Percentiles rank a stretch among this genome's conserved stretches.
Conservation (phyloP, 2,113 vertebrate genomes). For the Nyctereutes procyonoides region DNA sequence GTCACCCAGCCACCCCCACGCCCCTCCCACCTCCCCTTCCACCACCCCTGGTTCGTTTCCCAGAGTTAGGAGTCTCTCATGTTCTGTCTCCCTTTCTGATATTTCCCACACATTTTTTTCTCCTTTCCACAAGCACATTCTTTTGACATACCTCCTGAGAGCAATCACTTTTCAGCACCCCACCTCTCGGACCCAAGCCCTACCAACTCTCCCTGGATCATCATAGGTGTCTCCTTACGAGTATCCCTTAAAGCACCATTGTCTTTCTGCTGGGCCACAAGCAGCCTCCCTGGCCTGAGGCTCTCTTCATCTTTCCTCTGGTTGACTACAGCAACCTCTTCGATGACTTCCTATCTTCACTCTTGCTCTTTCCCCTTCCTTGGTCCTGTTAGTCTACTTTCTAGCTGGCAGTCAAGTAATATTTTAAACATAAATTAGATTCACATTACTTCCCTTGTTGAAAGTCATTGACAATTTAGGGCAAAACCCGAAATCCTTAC, state of each 20-base stretch:
- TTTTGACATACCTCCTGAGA: neutral
- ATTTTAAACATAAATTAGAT: slow-evolving; percentile 24
- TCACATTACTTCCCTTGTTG: neutral
- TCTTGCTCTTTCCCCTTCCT: neutral
- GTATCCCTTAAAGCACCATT: neutral
- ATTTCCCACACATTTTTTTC: no score
- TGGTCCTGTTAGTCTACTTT: neutral
- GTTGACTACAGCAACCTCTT: neutral
- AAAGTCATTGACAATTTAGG: slow-evolving; percentile 28
- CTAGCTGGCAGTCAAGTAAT: neutral
- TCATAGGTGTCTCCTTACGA: neutral
- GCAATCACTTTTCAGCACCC: neutral
- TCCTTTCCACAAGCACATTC: neutral
- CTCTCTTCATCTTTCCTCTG: neutral
- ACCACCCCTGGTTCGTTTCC: no score
- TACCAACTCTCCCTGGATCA: no score
- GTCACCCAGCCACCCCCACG: no score
- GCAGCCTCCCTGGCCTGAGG: neutral
- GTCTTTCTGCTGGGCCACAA: neutral
- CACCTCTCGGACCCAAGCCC: neutral
- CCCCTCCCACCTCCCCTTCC: no score
- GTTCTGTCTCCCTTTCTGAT: no score
- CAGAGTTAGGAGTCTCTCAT: no score
- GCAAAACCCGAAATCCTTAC: neutral
- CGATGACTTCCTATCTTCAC: neutral